These are phyloP conservation scores for Chelonoidis abingdonii DNA, from an alignment of 2,113 vertebrate genomes.

Conservation along the genomic window DNA sequence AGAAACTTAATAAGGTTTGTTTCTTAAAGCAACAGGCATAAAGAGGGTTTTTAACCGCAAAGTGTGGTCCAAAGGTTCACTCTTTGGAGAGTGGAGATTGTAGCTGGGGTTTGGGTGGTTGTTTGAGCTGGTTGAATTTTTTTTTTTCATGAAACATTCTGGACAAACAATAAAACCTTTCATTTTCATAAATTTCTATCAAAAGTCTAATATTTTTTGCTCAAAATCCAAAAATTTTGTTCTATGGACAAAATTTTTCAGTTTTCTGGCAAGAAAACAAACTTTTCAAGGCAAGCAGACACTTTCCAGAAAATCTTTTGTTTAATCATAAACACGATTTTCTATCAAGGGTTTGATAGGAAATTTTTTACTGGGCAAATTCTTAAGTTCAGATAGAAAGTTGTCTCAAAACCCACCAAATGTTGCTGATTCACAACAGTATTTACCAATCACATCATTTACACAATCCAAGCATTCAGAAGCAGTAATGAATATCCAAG, in stretches of 20 bases:
- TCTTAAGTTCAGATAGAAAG: not conserved
- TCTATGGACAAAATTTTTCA: too few relatives aligned
- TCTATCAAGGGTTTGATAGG: not conserved
- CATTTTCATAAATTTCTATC: not conserved
- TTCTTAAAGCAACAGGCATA: not conserved
- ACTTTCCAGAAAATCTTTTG: not conserved
- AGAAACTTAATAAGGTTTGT: not conserved
- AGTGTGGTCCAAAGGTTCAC: not conserved
- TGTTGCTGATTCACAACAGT: not conserved
- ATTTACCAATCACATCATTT: not conserved
- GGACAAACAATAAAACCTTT: not conserved
- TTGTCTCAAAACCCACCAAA: not conserved
- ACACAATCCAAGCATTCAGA: not conserved
- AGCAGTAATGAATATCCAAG: not conserved
- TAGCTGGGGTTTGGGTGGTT: not conserved
- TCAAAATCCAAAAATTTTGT: not conserved
- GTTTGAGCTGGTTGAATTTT: not conserved
- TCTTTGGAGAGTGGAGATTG: not conserved
- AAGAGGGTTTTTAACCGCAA: not conserved
- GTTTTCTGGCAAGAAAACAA: too few relatives aligned
- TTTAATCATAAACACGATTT: not conserved
- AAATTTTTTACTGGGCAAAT: not conserved
- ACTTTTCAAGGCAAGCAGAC: not conserved
- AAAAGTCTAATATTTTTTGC: not conserved
- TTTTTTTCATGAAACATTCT: not conserved